Evolutionary conservation across 2,113 vertebrate genomes (phyloP), one percentile per base, ranked within the genome.

Genomic region (Coregonus clupeaformis): DNA sequence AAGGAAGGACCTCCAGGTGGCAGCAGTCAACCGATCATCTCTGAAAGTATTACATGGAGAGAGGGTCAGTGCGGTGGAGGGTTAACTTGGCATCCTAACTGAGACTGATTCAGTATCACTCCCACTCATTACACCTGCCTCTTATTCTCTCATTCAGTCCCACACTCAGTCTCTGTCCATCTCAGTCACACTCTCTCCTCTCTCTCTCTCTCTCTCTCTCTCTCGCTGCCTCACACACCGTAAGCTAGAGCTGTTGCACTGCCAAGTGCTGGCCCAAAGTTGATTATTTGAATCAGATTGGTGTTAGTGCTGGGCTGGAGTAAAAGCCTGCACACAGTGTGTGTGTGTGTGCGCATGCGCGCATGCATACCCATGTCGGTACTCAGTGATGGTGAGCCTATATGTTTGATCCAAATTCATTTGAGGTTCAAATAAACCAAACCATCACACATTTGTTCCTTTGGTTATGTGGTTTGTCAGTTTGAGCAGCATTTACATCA

Each of bases 21-120:
- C 92, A 86, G 87, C 85, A 89, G 74, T 77, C 22, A 59, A 88
- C 84, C 87, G 75, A 84, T 75, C 69, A 85, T 88, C 81, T 66
- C 12, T 79, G 65, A 72, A 67, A 60, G 72, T 66, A 79, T 81
- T 73, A 70, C 14, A 25, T 42, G 20, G 2, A 29, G 63, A 77
- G 74, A 80, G 82, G 57, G 16, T 60, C 1, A 60, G 57, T 22
- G 57, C n/a, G 78, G 76, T 83, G 77, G 24, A 75, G 81, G 73
- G 76, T 63, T 77, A 82, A 84, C 78, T 84, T 85, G 82, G 86
- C 86, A 75, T 70, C 82, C 77, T 68, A 74, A 85, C 85, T 79
- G 77, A 84, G 78, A 77, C 84, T 86, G 86, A 87, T 84, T 91
- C 87, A 81, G 73, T 80, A 76, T 84, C 86, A 74, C 70, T 78